Evolutionary conservation across 2,888 invertebrate species (phyloP).

Genomic region (Heteropelma amictum): DNA sequence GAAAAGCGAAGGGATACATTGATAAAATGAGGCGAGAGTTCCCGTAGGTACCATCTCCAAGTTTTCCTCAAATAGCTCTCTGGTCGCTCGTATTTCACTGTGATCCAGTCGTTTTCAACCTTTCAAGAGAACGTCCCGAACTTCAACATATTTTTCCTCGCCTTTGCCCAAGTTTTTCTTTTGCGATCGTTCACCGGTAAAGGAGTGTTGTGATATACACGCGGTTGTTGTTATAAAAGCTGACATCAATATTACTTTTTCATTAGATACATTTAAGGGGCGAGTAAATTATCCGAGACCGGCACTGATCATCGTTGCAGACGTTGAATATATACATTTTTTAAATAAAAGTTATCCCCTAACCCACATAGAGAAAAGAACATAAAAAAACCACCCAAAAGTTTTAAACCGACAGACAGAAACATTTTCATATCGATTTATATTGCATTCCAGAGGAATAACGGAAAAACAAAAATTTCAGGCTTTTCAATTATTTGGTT

Average conservation of each 20-base stretch:
- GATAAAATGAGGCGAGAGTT: constrained; percentile 62
- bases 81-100: constrained; percentile 53
- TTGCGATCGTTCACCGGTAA: neutral
- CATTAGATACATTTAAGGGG: neutral
- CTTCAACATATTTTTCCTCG: constrained; percentile 17
- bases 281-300: too few species aligned
- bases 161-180: neutral
- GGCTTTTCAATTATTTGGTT: too few species aligned
- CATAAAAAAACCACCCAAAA: too few species aligned
- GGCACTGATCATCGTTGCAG: too few species aligned
- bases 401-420: too few species aligned
- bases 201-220: too few species aligned
- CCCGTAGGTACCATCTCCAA: constrained; percentile 58
- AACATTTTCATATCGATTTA: too few species aligned
- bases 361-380: too few species aligned
- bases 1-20: constrained; percentile 56
- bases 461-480: too few species aligned
- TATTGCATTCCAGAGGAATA: too few species aligned
- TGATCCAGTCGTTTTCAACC: constrained; percentile 34
- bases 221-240: neutral
- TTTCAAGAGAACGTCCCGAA: constrained; percentile 30
- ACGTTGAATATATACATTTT: too few species aligned
- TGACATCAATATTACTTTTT: neutral
- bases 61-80: constrained; percentile 51
- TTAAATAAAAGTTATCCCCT: too few species aligned